These are phyloP conservation scores for Dascyllus trimaculatus DNA, from an alignment of 2,113 vertebrate species.

Conservation along the genomic window DNA sequence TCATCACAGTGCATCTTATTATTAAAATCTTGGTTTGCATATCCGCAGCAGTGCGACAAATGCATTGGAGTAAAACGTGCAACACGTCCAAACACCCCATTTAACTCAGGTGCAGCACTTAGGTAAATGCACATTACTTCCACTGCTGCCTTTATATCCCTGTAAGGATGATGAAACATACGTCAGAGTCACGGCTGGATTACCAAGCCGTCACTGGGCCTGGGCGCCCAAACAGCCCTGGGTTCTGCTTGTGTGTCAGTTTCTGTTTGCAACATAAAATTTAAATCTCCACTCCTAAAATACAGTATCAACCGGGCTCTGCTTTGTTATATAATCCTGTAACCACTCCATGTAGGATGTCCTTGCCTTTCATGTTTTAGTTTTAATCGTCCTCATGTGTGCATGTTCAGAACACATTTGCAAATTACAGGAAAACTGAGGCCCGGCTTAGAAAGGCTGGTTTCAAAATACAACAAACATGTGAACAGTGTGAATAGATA, in stretches of 20 bases:
- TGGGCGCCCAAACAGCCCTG: background rate
- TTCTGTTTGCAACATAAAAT: background rate
- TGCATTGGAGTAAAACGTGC: too few relatives aligned
- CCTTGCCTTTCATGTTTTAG: background rate
- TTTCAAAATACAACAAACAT: too few relatives aligned
- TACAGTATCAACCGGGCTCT: background rate
- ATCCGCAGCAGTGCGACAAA: too few relatives aligned
- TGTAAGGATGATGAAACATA: background rate
- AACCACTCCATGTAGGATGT: background rate
- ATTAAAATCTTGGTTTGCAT: too few relatives aligned
- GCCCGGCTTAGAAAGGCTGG: too few relatives aligned
- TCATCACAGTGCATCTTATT: too few relatives aligned
- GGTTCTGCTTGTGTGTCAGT: background rate
- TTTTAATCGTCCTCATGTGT: background rate
- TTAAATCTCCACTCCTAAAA: background rate
- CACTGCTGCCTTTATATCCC: background rate
- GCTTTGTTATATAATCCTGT: background rate
- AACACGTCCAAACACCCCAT: too few relatives aligned
- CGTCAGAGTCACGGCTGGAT: background rate
- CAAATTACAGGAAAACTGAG: background rate
- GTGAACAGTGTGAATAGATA: too few relatives aligned
- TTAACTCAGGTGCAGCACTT: background rate
- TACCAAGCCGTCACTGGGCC: background rate
- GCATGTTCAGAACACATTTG: background rate
- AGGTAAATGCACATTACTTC: background rate